These are phyloP conservation scores for Andricus quercusramuli DNA, from an alignment of 2,888 invertebrate species.

Conservation along the genomic window DNA sequence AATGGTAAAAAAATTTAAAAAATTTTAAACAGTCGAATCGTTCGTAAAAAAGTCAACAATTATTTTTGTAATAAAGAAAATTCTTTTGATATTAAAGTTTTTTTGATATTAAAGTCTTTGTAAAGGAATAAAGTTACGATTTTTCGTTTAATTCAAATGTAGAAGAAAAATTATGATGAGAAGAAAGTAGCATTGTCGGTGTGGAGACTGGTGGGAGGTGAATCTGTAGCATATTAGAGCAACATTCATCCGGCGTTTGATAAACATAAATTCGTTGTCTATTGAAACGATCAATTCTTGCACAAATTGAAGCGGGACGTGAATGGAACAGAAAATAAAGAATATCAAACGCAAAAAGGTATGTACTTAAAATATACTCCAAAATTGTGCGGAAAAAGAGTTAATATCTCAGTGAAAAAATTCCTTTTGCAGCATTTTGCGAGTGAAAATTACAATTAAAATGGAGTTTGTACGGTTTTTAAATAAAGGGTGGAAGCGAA, in stretches of 20 bases:
- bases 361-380: not conserved
- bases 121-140: not conserved
- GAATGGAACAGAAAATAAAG: not conserved
- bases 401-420: not conserved
- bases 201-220: no score
- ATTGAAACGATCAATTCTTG: not conserved
- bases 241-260: constrained; percentile 7
- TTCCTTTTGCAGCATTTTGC: not conserved
- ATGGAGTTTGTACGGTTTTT: no score
- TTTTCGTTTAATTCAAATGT: not conserved
- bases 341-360: not conserved
- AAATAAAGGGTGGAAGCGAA: no score
- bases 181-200: not conserved
- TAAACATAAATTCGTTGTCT: not conserved
- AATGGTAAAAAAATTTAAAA: not conserved
- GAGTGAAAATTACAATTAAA: no score
- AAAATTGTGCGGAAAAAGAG: not conserved
- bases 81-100: not conserved
- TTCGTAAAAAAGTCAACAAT: not conserved
- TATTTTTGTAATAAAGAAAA: not conserved
- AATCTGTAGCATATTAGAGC: not conserved
- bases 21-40: not conserved
- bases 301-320: not conserved
- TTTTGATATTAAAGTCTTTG: not conserved
- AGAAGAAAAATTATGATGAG: not conserved